Conservation (phyloP, 2,888 invertebrate species). For the Leptopterna dolabrata region DNA sequence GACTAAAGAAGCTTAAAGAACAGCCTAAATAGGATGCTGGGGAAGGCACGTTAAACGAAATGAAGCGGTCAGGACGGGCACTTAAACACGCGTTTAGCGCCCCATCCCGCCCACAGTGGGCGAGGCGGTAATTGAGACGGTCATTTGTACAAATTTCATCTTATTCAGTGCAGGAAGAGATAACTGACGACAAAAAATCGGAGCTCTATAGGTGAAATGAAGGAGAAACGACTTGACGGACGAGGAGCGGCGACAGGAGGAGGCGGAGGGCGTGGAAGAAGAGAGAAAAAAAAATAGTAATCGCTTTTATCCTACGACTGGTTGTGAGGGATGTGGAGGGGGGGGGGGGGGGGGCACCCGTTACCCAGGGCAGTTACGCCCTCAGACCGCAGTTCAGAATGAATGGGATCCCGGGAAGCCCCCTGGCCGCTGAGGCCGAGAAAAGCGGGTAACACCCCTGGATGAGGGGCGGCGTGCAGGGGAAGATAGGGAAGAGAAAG, state of each 20-base stretch:
- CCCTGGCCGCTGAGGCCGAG: not conserved
- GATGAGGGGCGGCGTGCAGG: not conserved
- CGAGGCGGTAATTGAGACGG: constrained; percentile 1
- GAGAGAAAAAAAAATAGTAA: not conserved
- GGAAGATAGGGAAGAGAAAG: not conserved
- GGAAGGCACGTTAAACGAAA: constrained; percentile 23
- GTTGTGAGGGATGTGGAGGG: too few species aligned
- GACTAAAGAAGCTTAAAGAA: constrained; percentile 1
- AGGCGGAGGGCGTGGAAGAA: not conserved
- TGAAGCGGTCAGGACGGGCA: constrained; percentile 32
- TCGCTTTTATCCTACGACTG: not conserved
- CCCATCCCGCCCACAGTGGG: not conserved
- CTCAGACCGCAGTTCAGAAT: not conserved
- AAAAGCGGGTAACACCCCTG: constrained; percentile 14
- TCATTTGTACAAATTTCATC: constrained; percentile 30
- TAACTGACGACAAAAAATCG: constrained; percentile 31
- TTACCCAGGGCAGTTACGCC: constrained; percentile 6
- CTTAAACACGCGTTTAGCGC: constrained; percentile 44
- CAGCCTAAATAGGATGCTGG: constrained; percentile 27
- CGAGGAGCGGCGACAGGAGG: not conserved
- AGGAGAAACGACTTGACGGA: not conserved
- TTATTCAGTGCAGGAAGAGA: not conserved
- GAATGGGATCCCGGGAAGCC: not conserved
- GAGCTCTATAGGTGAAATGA: constrained; percentile 36
- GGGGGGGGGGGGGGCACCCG: not conserved